Evolutionary conservation across 2,888 invertebrate species (phyloP).

Genomic region (Amphimallon solstitiale): DNA sequence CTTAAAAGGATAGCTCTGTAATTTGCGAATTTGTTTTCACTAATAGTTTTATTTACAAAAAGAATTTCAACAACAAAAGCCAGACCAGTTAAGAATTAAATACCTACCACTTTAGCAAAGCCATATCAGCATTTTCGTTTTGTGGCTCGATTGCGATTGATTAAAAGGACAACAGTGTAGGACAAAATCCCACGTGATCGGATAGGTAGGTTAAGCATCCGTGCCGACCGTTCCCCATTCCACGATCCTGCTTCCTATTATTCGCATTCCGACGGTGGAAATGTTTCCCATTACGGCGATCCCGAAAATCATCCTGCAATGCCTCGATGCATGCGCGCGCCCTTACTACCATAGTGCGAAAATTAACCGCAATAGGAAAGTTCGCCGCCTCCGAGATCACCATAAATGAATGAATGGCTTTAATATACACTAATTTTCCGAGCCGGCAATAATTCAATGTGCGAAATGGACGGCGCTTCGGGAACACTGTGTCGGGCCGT

Average conservation of each 20-base stretch:
- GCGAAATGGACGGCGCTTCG: slow-evolving; percentile 1
- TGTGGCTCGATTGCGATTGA: too few relatives aligned
- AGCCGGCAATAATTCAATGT: slow-evolving; percentile 29
- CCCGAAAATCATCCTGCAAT: slow-evolving; percentile 51
- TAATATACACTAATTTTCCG: slow-evolving; percentile 50
- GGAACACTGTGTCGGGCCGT: background rate
- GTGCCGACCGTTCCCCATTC: slow-evolving; percentile 16
- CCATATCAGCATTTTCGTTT: too few relatives aligned
- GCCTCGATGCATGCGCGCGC: slow-evolving; percentile 35
- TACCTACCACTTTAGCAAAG: too few relatives aligned
- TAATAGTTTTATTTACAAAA: too few relatives aligned
- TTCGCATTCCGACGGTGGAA: slow-evolving; percentile 60
- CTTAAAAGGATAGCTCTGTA: too few relatives aligned
- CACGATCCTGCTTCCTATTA: slow-evolving; percentile 52
- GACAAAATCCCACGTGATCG: slow-evolving; percentile 30
- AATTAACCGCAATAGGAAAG: slow-evolving; percentile 53
- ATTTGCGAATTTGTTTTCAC: too few relatives aligned
- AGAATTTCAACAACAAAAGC: too few relatives aligned
- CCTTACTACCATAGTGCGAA: slow-evolving; percentile 35
- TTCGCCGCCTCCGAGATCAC: slow-evolving; percentile 50
- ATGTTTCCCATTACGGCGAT: slow-evolving; percentile 56
- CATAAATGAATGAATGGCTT: slow-evolving; percentile 48
- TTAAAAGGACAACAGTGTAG: background rate
- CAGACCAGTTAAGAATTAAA: too few relatives aligned
- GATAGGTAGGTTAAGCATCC: slow-evolving; percentile 40